These are phyloP conservation scores for Pentalonia nigronervosa DNA, from an alignment of 1,140 invertebrate species.

Conservation along the genomic window DNA sequence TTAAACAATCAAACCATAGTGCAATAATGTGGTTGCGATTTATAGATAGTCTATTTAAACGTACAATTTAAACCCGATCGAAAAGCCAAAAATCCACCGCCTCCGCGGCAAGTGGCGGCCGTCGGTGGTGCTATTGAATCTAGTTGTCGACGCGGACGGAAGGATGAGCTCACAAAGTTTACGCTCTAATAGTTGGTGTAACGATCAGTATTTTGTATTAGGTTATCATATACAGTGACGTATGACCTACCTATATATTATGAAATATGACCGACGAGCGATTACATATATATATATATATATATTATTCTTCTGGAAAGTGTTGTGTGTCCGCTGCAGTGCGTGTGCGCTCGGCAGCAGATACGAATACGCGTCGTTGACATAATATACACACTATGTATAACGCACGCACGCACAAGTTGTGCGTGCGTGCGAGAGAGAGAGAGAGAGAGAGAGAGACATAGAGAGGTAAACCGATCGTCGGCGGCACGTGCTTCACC, in stretches of 20 bases:
- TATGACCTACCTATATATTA: background rate
- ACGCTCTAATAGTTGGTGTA: too few relatives aligned
- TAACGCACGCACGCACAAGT: background rate
- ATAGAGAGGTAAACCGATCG: background rate
- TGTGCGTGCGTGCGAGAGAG: too few relatives aligned
- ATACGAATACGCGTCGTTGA: background rate
- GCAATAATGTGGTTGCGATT: background rate
- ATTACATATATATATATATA: too few relatives aligned
- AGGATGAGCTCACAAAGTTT: too few relatives aligned
- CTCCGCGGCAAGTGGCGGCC: background rate
- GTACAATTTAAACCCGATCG: background rate
- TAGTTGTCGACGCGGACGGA: too few relatives aligned
- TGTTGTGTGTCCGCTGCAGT: background rate
- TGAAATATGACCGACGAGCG: background rate
- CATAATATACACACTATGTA: background rate
- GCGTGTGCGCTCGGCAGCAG: background rate
- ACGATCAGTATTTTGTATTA: too few relatives aligned
- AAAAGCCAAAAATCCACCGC: background rate
- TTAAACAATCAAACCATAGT: background rate
- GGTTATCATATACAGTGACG: too few relatives aligned
- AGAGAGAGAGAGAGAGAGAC: background rate
- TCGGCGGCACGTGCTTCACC: slow-evolving; percentile 32
- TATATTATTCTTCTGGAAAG: background rate
- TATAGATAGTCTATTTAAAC: background rate
- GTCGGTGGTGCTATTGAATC: background rate